Evolutionary conservation across 2,888 invertebrate genomes (phyloP).

Genomic region (Andrena praecox): DNA sequence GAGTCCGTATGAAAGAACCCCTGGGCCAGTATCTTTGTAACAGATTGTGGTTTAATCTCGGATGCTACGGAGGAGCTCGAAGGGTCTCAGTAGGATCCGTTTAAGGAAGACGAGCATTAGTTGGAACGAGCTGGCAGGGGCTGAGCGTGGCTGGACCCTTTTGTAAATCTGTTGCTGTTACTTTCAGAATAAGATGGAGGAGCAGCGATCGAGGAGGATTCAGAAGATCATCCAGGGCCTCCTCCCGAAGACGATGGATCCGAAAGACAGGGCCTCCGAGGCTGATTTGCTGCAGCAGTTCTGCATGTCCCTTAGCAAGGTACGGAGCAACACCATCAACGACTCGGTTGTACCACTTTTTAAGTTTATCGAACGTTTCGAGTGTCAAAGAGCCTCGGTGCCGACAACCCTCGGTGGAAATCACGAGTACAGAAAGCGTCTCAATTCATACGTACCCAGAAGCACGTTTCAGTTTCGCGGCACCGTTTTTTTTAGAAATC

Average conservation of each 20-base stretch:
- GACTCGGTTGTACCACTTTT: no score
- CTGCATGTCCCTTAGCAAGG: conserved; percentile 84
- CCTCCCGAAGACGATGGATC: conserved; percentile 83
- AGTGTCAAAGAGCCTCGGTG: background rate
- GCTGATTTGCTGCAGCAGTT: conserved; percentile 84
- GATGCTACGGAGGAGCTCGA: background rate
- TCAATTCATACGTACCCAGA: background rate
- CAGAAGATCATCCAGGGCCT: conserved; percentile 82
- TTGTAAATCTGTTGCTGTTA: background rate
- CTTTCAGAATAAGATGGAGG: conserved; percentile 82
- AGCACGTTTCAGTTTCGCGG: background rate
- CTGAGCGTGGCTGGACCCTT: background rate
- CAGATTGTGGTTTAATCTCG: background rate
- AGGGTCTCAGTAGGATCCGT: background rate
- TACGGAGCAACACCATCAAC: conserved; percentile 56
- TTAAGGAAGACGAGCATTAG: background rate
- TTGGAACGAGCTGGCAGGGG: background rate
- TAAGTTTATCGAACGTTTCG: background rate
- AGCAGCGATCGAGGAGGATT: conserved; percentile 81
- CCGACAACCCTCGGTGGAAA: background rate
- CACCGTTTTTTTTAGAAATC: background rate
- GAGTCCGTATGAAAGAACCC: background rate
- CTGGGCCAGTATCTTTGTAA: background rate
- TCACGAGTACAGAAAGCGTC: no score
- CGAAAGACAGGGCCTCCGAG: conserved; percentile 82